Conservation (phyloP, 2,113 vertebrate species). For the Cynocephalus volans region DNA sequence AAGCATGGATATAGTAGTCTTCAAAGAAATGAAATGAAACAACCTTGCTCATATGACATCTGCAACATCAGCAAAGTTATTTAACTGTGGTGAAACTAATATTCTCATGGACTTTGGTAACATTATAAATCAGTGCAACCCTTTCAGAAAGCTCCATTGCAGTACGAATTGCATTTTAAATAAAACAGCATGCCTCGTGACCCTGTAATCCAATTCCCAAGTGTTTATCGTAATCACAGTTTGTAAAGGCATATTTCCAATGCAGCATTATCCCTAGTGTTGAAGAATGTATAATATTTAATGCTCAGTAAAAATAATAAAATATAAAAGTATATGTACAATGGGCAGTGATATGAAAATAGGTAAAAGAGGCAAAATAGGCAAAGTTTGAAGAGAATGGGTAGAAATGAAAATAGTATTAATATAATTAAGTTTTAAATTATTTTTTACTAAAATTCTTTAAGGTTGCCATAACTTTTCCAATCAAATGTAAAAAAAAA, state of each 20-base stretch:
- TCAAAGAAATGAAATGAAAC: constrained; percentile 23
- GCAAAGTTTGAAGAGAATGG: neutral
- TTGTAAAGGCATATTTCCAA: neutral
- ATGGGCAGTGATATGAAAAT: neutral
- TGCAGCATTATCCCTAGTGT: neutral
- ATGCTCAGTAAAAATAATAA: constrained; percentile 22
- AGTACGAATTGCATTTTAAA: neutral
- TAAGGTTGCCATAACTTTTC: neutral
- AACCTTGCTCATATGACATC: neutral
- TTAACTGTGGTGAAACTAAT: constrained; percentile 8
- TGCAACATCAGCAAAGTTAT: constrained; percentile 35
- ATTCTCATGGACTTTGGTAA: neutral
- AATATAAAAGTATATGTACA: neutral
- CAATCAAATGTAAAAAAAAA: neutral
- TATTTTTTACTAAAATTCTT: neutral
- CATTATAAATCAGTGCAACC: constrained; percentile 11
- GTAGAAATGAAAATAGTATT: neutral
- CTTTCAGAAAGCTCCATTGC: neutral
- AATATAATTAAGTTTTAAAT: neutral
- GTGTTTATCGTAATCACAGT: constrained; percentile 4
- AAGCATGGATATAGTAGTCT: neutral
- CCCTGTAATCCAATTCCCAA: neutral
- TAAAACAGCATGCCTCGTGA: neutral
- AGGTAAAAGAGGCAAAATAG: neutral
- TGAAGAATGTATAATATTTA: neutral